A percentile compares a stretch with the other conserved stretches of the same genome.
phyloP scores from a whole-genome alignment of 2,113 vertebrate genomes.

The Jacana jacana region DNA sequence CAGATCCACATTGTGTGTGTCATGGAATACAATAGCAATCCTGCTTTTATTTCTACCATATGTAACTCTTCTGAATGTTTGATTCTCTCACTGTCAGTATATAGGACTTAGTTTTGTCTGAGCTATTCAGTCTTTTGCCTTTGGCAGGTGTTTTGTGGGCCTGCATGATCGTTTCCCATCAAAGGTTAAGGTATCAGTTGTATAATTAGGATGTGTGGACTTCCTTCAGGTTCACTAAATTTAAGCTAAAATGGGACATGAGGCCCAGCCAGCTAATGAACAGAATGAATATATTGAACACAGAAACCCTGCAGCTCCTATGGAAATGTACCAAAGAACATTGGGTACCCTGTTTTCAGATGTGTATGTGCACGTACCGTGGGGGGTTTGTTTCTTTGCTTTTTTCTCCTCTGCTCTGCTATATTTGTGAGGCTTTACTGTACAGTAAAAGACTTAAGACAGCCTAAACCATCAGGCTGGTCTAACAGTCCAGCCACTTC shows the following conservation, averaged over 20 bases:
- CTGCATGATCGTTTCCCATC: not conserved
- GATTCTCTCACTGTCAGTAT: not conserved
- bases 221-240: not conserved
- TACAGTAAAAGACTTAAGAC: not conserved
- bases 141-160: not conserved
- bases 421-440: not conserved
- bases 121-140: not conserved
- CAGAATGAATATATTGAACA: not conserved
- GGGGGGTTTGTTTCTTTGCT: not conserved
- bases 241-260: not conserved
- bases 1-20: not conserved
- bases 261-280: not conserved
- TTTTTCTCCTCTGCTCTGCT: not conserved
- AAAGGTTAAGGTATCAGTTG: not conserved
- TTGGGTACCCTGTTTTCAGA: not conserved
- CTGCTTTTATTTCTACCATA: not conserved
- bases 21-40: not conserved
- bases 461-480: not conserved
- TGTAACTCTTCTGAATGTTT: not conserved
- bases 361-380: not conserved
- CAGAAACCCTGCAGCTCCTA: not conserved
- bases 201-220: not conserved
- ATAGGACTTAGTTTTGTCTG: not conserved
- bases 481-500: not conserved
- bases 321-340: not conserved